phyloP scores from a whole-genome alignment of 2,888 invertebrate genomes.

The Cecidostiba fungosa region DNA sequence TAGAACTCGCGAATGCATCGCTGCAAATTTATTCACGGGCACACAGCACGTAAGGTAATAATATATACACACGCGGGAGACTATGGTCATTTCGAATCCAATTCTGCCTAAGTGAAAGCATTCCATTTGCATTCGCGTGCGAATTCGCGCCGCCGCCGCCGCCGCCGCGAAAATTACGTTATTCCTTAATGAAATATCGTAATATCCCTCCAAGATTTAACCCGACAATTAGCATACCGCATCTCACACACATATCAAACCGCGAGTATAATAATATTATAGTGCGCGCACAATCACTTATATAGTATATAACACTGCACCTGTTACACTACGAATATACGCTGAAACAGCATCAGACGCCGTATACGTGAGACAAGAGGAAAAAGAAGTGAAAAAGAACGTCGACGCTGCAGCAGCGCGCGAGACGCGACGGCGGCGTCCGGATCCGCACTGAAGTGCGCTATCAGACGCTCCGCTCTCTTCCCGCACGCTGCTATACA shows the following conservation, averaged over 20 bases:
- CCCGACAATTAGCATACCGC: not conserved
- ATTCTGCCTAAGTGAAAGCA: slow-evolving; percentile 44
- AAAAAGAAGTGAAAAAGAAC: too few relatives aligned
- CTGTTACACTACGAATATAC: too few relatives aligned
- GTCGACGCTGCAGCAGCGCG: not conserved
- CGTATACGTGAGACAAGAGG: too few relatives aligned
- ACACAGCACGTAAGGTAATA: too few relatives aligned
- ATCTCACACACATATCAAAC: not conserved
- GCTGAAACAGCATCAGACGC: too few relatives aligned
- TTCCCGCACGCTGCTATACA: not conserved
- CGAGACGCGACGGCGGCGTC: not conserved
- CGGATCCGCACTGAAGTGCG: not conserved
- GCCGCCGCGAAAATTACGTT: not conserved
- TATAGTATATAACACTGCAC: not conserved
- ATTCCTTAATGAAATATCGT: not conserved
- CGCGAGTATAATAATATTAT: not conserved
- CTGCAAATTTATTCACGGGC: slow-evolving; percentile 13
- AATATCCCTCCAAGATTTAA: not conserved
- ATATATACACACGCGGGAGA: too few relatives aligned
- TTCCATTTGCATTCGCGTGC: slow-evolving; percentile 25
- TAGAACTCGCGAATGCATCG: not conserved
- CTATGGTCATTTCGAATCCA: slow-evolving; percentile 42
- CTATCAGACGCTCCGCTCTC: not conserved
- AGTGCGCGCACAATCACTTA: not conserved
- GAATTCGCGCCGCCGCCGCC: not conserved